phyloP scores from a whole-genome alignment of 2,113 vertebrate species.

The Silurus meridionalis region DNA sequence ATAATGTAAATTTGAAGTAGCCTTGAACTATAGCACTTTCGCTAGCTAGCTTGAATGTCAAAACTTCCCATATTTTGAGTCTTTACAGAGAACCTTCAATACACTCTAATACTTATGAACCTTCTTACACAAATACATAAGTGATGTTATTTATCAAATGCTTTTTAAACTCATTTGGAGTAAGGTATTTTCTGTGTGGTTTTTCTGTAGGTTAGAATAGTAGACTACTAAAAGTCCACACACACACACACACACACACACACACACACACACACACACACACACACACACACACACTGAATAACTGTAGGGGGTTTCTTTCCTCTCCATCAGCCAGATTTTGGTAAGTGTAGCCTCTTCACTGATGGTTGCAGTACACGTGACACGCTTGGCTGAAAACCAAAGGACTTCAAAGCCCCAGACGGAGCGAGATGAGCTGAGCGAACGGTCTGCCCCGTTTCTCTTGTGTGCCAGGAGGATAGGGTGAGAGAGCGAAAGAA shows the following conservation, averaged over 20 bases:
- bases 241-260: neutral
- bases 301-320: slow-evolving; percentile 19
- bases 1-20: neutral
- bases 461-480: slow-evolving; percentile 41
- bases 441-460: slow-evolving; percentile 42
- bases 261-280: neutral
- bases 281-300: neutral
- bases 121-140: neutral
- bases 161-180: neutral
- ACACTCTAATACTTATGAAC: neutral
- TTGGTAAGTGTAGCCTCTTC: slow-evolving; percentile 36
- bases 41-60: neutral
- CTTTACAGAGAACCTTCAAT: neutral
- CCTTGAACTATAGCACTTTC: neutral
- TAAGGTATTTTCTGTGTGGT: neutral
- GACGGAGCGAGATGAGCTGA: slow-evolving; percentile 38
- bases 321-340: slow-evolving; percentile 37
- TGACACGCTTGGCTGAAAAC: slow-evolving; percentile 51
- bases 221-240: slow-evolving; percentile 14
- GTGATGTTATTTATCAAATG: neutral
- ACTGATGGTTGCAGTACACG: slow-evolving; percentile 53
- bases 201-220: neutral
- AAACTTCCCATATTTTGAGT: neutral
- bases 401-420: slow-evolving; percentile 54
- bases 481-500: slow-evolving; percentile 27